Evolutionary conservation across 2,113 vertebrate species (phyloP).

Genomic region (Osmerus mordax): DNA sequence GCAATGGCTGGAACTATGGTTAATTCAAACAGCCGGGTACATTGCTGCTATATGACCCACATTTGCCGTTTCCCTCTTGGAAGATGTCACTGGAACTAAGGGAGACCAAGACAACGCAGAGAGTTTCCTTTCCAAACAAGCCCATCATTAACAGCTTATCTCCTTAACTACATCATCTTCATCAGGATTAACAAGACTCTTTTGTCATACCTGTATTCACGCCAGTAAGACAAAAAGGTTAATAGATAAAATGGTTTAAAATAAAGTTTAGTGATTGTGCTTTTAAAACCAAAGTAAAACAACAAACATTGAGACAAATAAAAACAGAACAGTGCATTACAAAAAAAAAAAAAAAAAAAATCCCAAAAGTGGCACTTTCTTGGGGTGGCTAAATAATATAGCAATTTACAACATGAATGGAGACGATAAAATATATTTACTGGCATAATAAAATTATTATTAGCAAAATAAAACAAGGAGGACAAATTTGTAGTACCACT

Average conservation of each 20-base stretch:
- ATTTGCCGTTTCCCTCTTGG: slow-evolving; percentile 50
- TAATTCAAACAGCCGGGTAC: slow-evolving; percentile 66
- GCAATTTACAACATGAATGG: slow-evolving; percentile 86
- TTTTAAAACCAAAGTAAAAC: slow-evolving; percentile 99
- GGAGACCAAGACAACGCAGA: slow-evolving; percentile 53
- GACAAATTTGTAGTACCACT: slow-evolving; percentile 88
- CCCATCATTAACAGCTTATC: slow-evolving; percentile 70
- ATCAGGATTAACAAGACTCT: slow-evolving; percentile 86
- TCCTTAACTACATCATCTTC: slow-evolving; percentile 62
- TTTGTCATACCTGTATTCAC: slow-evolving; percentile 83
- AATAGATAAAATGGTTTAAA: slow-evolving; percentile 99
- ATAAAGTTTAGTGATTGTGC: slow-evolving; percentile 99
- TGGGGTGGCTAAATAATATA: slow-evolving; percentile 85
- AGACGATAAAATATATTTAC: slow-evolving; percentile 76
- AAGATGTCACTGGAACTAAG: slow-evolving; percentile 52
- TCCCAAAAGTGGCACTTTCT: slow-evolving; percentile 92
- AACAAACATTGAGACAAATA: slow-evolving; percentile 73
- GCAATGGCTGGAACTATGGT: slow-evolving; percentile 66
- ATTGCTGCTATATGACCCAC: slow-evolving; percentile 69
- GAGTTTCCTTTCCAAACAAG: slow-evolving; percentile 64
- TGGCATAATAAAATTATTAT: slow-evolving; percentile 75
- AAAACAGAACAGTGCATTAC: slow-evolving; percentile 98
- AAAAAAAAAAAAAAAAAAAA: slow-evolving; percentile 75
- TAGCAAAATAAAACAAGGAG: slow-evolving; percentile 76
- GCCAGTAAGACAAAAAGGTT: slow-evolving; percentile 94